phyloP scores from a whole-genome alignment of 2,113 vertebrate genomes.

The Menidia beryllina region DNA sequence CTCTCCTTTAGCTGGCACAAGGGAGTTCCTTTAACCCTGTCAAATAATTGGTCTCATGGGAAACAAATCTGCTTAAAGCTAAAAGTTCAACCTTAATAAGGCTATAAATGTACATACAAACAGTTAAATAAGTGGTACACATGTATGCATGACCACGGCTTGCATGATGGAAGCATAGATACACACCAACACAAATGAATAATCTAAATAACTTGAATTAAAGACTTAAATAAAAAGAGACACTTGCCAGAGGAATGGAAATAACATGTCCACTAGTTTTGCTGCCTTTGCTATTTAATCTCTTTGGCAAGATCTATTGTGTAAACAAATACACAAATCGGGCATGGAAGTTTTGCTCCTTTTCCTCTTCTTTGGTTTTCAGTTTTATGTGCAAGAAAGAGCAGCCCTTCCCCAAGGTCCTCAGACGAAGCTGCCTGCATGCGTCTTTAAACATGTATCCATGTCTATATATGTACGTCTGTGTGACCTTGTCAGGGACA shows the following conservation, averaged over 20 bases:
- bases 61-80: conserved; percentile 61
- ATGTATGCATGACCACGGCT: conserved; percentile 10
- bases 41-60: conserved; percentile 79
- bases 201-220: conserved; percentile 16
- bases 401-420: conserved; percentile 43
- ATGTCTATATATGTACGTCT: conserved; percentile 46
- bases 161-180: not conserved
- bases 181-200: conserved; percentile 8
- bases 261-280: conserved; percentile 29
- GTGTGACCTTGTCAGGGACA: conserved; percentile 69
- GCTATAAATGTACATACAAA: conserved; percentile 61
- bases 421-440: conserved; percentile 40
- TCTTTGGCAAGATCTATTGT: conserved; percentile 1
- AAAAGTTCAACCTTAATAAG: conserved; percentile 70
- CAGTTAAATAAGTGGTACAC: conserved; percentile 36
- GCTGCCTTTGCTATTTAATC: conserved; percentile 30
- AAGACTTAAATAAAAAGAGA: too few relatives aligned
- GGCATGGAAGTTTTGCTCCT: conserved; percentile 11
- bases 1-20: conserved; percentile 52
- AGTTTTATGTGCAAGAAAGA: conserved; percentile 37
- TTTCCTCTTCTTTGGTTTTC: conserved; percentile 28
- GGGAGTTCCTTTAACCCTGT: conserved; percentile 71
- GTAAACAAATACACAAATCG: conserved; percentile 7
- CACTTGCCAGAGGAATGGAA: conserved; percentile 44
- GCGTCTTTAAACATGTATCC: conserved; percentile 24